Conservation (phyloP, 2,797 vertebrate species). For the Pempheris klunzingeri region DNA sequence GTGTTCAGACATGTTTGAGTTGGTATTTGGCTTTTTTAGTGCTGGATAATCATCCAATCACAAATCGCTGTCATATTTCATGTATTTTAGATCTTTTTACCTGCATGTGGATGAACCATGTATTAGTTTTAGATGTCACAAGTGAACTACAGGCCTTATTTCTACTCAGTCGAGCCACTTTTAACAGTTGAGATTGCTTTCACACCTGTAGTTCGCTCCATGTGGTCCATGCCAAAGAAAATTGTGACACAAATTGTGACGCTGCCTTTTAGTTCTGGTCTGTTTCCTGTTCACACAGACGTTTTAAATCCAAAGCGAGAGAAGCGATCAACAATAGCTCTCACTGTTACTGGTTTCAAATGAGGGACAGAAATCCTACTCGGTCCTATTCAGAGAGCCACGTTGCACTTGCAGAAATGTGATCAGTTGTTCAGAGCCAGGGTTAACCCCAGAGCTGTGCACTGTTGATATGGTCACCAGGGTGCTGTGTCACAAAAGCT, state of each 20-base stretch:
- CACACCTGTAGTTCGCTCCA: no score
- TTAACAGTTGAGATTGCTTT: background rate
- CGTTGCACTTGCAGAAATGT: constrained; percentile 33
- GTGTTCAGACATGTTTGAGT: background rate
- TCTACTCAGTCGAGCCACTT: background rate
- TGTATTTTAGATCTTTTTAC: background rate
- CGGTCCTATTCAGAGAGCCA: constrained; percentile 2
- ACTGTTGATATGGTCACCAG: constrained; percentile 18
- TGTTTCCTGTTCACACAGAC: background rate
- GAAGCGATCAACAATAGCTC: background rate
- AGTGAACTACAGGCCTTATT: background rate
- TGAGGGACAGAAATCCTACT: background rate
- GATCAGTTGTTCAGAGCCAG: constrained; percentile 29
- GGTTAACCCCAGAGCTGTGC: constrained; percentile 33
- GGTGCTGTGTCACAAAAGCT: constrained; percentile 44
- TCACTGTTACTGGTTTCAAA: background rate
- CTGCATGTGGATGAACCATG: background rate
- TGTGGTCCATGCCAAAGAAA: background rate
- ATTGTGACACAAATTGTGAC: no score
- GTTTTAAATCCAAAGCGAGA: background rate
- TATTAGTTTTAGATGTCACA: background rate
- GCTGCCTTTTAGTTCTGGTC: background rate
- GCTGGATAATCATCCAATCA: no score
- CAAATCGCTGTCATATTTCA: background rate
- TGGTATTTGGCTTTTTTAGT: background rate